Base-by-base conservation (phyloP, 1,140 invertebrate species). In the Apocrypta bakeri region DNA sequence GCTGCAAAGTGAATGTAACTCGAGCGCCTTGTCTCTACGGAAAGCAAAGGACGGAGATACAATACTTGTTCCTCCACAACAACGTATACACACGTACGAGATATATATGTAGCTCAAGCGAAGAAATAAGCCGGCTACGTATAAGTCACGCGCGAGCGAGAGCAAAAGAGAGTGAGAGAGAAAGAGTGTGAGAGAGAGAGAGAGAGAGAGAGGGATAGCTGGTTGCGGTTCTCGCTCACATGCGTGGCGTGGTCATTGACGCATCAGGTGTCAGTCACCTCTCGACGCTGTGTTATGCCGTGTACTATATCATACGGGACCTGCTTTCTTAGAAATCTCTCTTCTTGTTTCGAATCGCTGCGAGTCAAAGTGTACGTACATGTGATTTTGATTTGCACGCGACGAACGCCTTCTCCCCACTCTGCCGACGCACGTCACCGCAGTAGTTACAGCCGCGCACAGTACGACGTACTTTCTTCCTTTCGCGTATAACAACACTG, bases 211-310 rank as follows among this genome's bases (percentile, higher is more conserved):
- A 42, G 12, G n/a, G 42, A 37, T 14, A 40, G 40, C 25, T 42
- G 25, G 31, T 7, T 9, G 74, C n/a, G n/a, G 74, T 21, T n/a
- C 85, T 84, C 84, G 71, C 86, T 87, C 84, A 85, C 85, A 89
- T 87, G 86, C 88, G 87, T 88, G 86, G 87, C 88, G 86, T 90
- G 90, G 88, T 91, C 91, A 91, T 91, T 90, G 90, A 92, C 89
- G 91, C 91, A 92, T 91, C 90, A 92, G 91, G 91, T 92, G 91
- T 92, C 91, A 92, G 89, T 92, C 91, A 92, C 90, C 90, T 89
- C 88, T 89, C 88, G 29, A 4, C 12, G 64, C 80, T 66, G 85
- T 78, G 25, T 56, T 56, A 56, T 56, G 48, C 48, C 21, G 12
- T 56, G 7, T 56, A 56, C 48, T 1, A 17, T 56, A n/a, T n/a